Conservation (phyloP, 2,797 vertebrate genomes). For the Crypturellus tataupa region DNA sequence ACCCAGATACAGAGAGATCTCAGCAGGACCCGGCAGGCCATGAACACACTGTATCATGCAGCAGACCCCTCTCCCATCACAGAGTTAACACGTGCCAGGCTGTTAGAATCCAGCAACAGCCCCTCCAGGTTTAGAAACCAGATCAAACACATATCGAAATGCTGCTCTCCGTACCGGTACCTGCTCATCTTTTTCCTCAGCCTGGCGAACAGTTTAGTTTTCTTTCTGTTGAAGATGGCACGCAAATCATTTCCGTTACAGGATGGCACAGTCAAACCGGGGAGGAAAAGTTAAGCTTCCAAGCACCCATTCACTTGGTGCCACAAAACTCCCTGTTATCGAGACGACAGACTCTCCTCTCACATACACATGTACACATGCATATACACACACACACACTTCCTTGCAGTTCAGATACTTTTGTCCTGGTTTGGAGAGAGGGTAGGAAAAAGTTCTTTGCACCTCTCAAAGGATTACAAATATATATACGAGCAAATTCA, state of each 20-base stretch:
- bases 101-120: conserved; percentile 73
- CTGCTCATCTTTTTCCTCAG: conserved; percentile 87
- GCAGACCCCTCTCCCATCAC: conserved; percentile 37
- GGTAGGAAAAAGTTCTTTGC: background rate
- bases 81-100: conserved; percentile 70
- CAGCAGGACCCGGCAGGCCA: conserved; percentile 58
- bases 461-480: background rate
- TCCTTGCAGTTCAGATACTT: background rate
- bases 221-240: conserved; percentile 85
- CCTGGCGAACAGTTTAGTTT: conserved; percentile 86
- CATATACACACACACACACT: background rate
- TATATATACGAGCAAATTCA: background rate
- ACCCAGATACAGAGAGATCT: conserved; percentile 54
- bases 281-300: conserved; percentile 54
- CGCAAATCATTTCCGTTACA: conserved; percentile 71
- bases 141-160: conserved; percentile 30
- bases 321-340: background rate
- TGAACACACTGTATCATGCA: conserved; percentile 56
- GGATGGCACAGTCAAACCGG: conserved; percentile 55
- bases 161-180: conserved; percentile 77
- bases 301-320: background rate
- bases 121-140: conserved; percentile 47
- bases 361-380: rapidly evolving
- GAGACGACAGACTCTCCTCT: background rate
- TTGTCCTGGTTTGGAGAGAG: background rate